Base-by-base conservation (phyloP, 2,797 vertebrate genomes). In the Sebastes diaconus region DNA sequence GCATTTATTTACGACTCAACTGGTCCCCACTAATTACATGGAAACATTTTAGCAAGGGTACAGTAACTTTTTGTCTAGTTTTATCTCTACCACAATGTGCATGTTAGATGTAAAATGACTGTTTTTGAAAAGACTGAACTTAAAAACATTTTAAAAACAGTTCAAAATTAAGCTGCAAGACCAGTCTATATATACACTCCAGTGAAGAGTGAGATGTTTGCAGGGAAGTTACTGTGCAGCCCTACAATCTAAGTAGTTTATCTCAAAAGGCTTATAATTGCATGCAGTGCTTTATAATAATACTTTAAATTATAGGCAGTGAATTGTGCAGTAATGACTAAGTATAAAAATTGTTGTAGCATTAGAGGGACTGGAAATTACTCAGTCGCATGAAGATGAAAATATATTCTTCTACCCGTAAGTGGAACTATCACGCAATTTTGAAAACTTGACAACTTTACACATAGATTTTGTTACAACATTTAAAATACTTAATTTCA, bases 81-180 rank as follows among this genome's bases (percentile, higher is more conserved):
- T 86, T 55, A 73, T 46, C 55, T 73, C 34, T 34, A 58, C 11
- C 60, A 46, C 39, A 74, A 60, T 32, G 27, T 71, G 34, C 39
- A n/a, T 34, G 55, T 68, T 25, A 11, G 29, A 20, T 6, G 13
- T 73, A 32, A 77, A 74, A 77, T 30, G 3, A 58, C 5, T 0
- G 0, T 54, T 46, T 68, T 52, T 74, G 22, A 66, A 66, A 25
- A 24, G 8, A 42, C 9, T 27, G 6, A 39, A 39, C 24, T 1
- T 39, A 57, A 58, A 68, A 60, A 34, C 4, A 27, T 13, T 0
- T 13, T 50, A 50, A 59, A 64, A 32, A 32, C 4, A 8, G 6
- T 34, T 65, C 1, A 25, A 25, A 27, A 66, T 39, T 22, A 36
- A 64, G 32, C 3, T 22, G 60, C 2, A 54, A 68, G 20, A 57